A percentile compares a stretch with the other conserved stretches of the same genome.
Conservation (phyloP, 2,113 vertebrate genomes). For the Montifringilla adamsi region DNA sequence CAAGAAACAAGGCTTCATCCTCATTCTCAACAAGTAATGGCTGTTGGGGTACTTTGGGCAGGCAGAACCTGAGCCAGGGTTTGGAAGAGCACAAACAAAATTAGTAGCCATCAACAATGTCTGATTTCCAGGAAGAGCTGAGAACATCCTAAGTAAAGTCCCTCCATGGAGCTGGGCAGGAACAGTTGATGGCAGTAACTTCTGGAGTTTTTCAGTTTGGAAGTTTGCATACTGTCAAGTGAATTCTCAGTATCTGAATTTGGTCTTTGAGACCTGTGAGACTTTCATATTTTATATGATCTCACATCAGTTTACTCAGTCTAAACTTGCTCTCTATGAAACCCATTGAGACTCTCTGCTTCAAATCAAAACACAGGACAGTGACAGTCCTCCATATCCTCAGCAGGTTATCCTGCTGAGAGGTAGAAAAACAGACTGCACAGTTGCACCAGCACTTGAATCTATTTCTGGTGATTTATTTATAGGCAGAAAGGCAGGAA, state of each 20-base stretch:
- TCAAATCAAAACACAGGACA: neutral
- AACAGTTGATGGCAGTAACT: neutral
- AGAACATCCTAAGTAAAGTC: neutral
- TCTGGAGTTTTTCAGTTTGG: neutral
- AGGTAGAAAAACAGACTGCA: neutral
- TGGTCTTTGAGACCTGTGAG: neutral
- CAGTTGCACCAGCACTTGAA: neutral
- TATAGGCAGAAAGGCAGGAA: slow-evolving; percentile 6
- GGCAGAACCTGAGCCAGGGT: neutral
- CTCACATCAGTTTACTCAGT: neutral
- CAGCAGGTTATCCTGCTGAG: neutral
- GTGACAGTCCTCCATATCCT: neutral
- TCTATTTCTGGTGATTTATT: slow-evolving; percentile 31
- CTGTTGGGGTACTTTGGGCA: neutral
- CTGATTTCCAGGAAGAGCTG: neutral
- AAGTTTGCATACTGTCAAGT: neutral
- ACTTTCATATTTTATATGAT: neutral
- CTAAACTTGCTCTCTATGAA: neutral
- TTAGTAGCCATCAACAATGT: neutral
- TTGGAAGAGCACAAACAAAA: neutral
- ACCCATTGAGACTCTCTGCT: neutral
- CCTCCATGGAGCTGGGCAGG: neutral
- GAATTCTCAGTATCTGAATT: neutral
- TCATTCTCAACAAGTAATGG: neutral
- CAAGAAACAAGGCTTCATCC: neutral